Evolutionary conservation across 1,140 invertebrate genomes (phyloP).

Genomic region (Aphaenogaster floridana): DNA sequence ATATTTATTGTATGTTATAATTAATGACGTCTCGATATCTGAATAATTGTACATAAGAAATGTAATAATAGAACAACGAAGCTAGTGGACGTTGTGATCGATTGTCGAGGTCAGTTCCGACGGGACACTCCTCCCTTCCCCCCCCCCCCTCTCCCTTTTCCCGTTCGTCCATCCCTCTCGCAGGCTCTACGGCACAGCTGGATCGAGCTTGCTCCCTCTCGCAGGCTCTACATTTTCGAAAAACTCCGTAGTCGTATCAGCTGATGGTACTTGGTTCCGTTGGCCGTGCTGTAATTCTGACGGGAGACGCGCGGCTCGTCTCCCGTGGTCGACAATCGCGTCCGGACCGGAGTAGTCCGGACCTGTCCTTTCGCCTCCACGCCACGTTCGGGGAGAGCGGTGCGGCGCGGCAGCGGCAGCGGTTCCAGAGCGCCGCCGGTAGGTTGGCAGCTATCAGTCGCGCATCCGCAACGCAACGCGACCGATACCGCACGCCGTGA

Average conservation of each 20-base stretch:
- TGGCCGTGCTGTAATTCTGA: background rate
- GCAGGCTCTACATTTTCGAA: background rate
- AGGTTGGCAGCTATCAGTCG: slow-evolving; percentile 14
- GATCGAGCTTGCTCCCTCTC: background rate
- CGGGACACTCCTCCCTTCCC: no score
- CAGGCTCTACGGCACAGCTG: background rate
- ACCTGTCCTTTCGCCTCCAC: no score
- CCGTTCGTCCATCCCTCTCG: background rate
- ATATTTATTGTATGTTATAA: background rate
- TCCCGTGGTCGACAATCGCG: no score
- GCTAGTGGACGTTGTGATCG: background rate
- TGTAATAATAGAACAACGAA: background rate
- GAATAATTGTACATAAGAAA: background rate
- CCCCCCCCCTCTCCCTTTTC: no score
- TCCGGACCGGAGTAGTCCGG: no score
- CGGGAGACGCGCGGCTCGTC: no score
- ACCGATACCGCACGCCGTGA: background rate
- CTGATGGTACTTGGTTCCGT: background rate
- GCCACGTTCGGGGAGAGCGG: no score
- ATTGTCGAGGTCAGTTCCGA: slow-evolving; percentile 27
- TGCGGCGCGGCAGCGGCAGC: no score
- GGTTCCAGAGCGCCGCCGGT: background rate
- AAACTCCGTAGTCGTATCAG: background rate
- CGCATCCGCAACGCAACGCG: background rate
- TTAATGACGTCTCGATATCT: background rate